A percentile compares a stretch with the other conserved stretches of the same genome.
Evolutionary conservation across 2,113 vertebrate genomes (phyloP).

Genomic region (Panthera tigris): DNA sequence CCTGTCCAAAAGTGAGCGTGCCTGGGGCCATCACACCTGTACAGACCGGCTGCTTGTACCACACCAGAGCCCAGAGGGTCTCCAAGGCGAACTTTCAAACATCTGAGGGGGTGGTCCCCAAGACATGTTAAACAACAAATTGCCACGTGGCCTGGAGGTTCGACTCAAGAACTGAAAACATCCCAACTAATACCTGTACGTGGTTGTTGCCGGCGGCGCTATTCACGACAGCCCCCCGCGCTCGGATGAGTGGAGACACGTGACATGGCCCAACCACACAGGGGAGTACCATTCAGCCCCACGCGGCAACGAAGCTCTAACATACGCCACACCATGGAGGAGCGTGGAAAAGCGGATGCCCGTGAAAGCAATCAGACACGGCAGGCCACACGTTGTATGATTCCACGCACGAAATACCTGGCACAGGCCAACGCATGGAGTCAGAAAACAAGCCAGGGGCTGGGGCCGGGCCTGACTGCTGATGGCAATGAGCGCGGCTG

Average conservation of each 20-base stretch:
- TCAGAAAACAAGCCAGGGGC: not conserved
- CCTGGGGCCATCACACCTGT: not conserved
- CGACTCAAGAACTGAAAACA: not conserved
- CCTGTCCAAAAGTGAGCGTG: not conserved
- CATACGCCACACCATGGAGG: accelerated
- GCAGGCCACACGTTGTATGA: not conserved
- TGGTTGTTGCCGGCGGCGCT: accelerated
- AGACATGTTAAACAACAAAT: no score
- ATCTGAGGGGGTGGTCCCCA: not conserved
- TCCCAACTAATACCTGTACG: accelerated
- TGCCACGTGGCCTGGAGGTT: not conserved
- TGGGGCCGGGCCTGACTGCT: accelerated
- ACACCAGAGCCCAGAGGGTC: not conserved
- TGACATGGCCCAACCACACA: accelerated
- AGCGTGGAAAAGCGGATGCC: not conserved
- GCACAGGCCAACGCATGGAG: no score
- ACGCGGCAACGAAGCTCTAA: not conserved
- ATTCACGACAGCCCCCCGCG: not conserved
- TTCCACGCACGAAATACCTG: not conserved
- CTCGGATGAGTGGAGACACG: not conserved
- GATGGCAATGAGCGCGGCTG: not conserved
- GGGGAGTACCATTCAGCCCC: not conserved
- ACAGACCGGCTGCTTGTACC: not conserved
- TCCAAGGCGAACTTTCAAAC: not conserved
- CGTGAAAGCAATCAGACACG: not conserved